These are phyloP conservation scores for Amphipyra tragopoginis DNA, from an alignment of 2,888 invertebrate species.

Conservation along the genomic window DNA sequence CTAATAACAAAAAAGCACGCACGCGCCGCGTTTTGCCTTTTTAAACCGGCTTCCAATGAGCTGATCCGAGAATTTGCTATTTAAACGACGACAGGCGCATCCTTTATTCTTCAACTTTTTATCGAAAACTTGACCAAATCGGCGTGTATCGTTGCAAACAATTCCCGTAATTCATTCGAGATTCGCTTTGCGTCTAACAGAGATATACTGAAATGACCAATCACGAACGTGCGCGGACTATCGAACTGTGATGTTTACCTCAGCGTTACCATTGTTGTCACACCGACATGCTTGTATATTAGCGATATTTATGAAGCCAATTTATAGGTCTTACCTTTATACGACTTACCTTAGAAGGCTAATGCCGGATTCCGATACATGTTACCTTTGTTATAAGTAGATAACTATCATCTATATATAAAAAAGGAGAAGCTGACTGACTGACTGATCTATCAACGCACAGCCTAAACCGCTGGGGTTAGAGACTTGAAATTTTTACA, in stretches of 20 bases:
- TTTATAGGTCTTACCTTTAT: conserved; percentile 33
- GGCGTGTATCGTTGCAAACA: conserved; percentile 75
- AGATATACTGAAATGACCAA: conserved; percentile 89
- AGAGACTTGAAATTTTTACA: too few species aligned
- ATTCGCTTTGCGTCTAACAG: conserved; percentile 82
- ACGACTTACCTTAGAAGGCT: conserved; percentile 34
- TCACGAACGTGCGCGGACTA: conserved; percentile 82
- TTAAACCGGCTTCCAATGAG: conserved; percentile 22
- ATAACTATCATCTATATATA: neutral
- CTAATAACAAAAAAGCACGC: conserved; percentile 1
- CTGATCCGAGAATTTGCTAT: conserved; percentile 55
- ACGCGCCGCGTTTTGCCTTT: conserved; percentile 11
- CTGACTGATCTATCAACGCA: too few species aligned
- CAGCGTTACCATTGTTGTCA: conserved; percentile 63
- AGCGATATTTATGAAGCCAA: conserved; percentile 52
- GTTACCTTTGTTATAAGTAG: conserved; percentile 10
- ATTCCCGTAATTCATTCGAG: conserved; percentile 82
- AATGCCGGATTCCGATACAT: conserved; percentile 23
- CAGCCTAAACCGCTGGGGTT: too few species aligned
- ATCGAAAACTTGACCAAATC: conserved; percentile 66
- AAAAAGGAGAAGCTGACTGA: too few species aligned
- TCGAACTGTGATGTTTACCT: conserved; percentile 75
- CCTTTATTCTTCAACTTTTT: conserved; percentile 62
- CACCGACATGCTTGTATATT: conserved; percentile 62
- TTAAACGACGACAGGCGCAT: conserved; percentile 57